Conservation (phyloP, 2,888 invertebrate species). For the Julus scandinavius region DNA sequence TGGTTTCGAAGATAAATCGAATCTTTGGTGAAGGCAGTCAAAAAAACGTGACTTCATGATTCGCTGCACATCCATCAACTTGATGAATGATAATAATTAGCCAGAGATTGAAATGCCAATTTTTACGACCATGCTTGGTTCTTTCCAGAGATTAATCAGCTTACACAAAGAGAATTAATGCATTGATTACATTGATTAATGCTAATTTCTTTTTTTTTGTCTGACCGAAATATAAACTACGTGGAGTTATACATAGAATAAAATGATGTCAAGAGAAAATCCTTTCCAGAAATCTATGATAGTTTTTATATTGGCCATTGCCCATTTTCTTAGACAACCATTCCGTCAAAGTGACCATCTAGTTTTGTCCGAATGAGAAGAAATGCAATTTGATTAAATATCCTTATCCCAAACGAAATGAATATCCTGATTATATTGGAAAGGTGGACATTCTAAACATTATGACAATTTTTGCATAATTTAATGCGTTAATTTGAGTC, state of each 20-base stretch:
- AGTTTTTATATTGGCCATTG: too few relatives aligned
- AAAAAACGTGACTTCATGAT: background rate
- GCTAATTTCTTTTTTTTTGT: background rate
- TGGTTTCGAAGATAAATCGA: background rate
- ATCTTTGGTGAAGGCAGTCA: conserved; percentile 12
- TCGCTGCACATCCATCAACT: background rate
- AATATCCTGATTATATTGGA: too few relatives aligned
- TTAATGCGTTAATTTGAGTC: too few relatives aligned
- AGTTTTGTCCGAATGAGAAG: too few relatives aligned
- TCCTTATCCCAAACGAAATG: too few relatives aligned
- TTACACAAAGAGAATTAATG: background rate
- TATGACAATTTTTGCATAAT: too few relatives aligned
- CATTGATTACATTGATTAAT: conserved; percentile 33
- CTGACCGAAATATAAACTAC: background rate
- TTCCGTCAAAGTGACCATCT: too few relatives aligned
- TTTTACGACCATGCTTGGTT: background rate
- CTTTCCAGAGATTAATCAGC: background rate
- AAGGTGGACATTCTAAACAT: too few relatives aligned
- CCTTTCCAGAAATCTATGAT: background rate
- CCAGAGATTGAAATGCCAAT: conserved; percentile 27
- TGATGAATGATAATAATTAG: conserved; percentile 27
- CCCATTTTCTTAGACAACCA: too few relatives aligned
- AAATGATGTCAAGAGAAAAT: background rate
- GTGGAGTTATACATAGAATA: background rate
- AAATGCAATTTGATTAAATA: too few relatives aligned